These are phyloP conservation scores for Amphipyra tragopoginis DNA, from an alignment of 2,888 invertebrate genomes.

Conservation along the genomic window DNA sequence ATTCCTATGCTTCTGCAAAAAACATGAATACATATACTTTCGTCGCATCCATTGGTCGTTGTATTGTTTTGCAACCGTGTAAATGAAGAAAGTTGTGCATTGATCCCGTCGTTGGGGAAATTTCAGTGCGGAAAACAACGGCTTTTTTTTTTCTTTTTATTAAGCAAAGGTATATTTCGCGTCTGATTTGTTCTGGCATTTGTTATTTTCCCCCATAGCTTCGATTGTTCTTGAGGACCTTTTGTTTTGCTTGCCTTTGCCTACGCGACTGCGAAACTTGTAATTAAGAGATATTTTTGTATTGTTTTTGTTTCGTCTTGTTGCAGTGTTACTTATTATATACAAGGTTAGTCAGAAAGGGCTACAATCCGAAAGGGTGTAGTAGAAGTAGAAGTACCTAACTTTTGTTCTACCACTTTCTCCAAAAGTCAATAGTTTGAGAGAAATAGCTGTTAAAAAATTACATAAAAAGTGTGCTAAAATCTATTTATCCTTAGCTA, in stretches of 20 bases:
- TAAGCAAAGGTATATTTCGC: constrained; percentile 67
- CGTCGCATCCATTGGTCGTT: constrained; percentile 28
- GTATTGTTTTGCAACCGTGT: constrained; percentile 46
- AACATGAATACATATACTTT: constrained; percentile 21
- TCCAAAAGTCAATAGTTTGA: too few relatives aligned
- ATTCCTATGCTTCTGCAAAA: constrained; percentile 7
- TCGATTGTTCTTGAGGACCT: constrained; percentile 66
- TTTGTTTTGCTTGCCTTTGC: constrained; percentile 59
- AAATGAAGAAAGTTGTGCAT: constrained; percentile 76
- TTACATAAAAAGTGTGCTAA: too few relatives aligned
- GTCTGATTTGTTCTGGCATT: constrained; percentile 78
- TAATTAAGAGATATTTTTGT: constrained; percentile 56
- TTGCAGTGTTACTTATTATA: background rate
- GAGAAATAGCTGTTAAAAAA: too few relatives aligned
- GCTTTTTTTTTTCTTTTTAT: constrained; percentile 67
- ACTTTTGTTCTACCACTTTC: too few relatives aligned
- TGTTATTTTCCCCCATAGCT: constrained; percentile 71
- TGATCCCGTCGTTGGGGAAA: constrained; percentile 66
- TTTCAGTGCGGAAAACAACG: constrained; percentile 64
- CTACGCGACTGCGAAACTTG: constrained; percentile 50
- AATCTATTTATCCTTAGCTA: too few relatives aligned
- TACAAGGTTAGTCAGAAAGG: too few relatives aligned
- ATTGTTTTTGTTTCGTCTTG: constrained; percentile 10
- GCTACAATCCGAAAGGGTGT: too few relatives aligned
- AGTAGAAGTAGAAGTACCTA: too few relatives aligned